A percentile compares a stretch with the other conserved stretches of the same genome.
These are phyloP conservation scores for Amniataba percoides DNA, from an alignment of 2,797 vertebrate species.

Conservation along the genomic window DNA sequence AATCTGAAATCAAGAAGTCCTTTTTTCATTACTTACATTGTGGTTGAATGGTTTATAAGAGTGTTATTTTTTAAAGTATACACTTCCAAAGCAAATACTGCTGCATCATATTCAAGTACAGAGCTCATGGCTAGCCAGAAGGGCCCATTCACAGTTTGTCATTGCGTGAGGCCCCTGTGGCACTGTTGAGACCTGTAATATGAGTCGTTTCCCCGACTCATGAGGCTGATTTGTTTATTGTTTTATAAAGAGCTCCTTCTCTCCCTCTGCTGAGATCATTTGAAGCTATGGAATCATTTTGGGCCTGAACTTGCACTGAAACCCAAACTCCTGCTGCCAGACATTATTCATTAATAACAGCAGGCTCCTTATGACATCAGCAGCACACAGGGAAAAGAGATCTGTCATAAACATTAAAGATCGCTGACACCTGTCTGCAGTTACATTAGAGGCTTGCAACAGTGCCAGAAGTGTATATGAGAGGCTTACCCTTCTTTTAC, in stretches of 20 bases:
- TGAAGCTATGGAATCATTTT: constrained; percentile 57
- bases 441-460: constrained; percentile 23
- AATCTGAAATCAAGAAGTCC: background rate
- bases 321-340: constrained; percentile 56
- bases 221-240: constrained; percentile 79
- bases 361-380: constrained; percentile 70
- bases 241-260: constrained; percentile 65
- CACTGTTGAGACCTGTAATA: constrained; percentile 52
- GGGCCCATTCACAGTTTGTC: constrained; percentile 51
- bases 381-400: constrained; percentile 41
- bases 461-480: background rate
- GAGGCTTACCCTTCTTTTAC: constrained; percentile 25
- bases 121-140: background rate
- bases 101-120: background rate
- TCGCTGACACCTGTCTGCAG: constrained; percentile 78
- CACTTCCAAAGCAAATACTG: constrained; percentile 32
- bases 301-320: constrained; percentile 54
- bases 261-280: constrained; percentile 58
- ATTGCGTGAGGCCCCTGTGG: constrained; percentile 47
- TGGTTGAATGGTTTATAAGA: background rate
- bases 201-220: constrained; percentile 41
- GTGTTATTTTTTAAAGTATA: constrained; percentile 18
- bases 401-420: constrained; percentile 75
- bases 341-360: constrained; percentile 75
- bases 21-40: background rate